These are phyloP conservation scores for Cranoglanis bouderius DNA, from an alignment of 2,113 vertebrate genomes.

Conservation along the genomic window DNA sequence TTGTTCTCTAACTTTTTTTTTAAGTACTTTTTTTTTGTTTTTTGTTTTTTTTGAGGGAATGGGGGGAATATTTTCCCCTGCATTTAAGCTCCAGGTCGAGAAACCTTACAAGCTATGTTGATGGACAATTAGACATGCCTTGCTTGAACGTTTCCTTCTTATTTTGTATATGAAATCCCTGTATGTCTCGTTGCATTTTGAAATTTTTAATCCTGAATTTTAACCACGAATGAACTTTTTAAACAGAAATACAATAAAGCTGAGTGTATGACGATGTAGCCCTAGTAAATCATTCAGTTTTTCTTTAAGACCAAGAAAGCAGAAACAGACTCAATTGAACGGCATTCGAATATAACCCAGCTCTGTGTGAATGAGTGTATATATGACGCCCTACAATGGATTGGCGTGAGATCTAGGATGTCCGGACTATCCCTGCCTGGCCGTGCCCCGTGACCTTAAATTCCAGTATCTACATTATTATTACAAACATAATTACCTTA, in stretches of 20 bases:
- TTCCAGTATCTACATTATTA: neutral
- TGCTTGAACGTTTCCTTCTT: neutral
- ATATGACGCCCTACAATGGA: neutral
- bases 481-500: neutral
- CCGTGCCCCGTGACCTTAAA: neutral
- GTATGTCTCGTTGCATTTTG: neutral
- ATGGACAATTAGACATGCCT: neutral
- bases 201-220: neutral
- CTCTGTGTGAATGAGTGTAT: neutral
- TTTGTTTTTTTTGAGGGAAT: neutral
- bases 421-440: neutral
- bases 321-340: neutral
- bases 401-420: neutral
- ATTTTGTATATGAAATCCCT: conserved; percentile 7
- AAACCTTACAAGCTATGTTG: neutral
- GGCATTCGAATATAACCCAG: neutral
- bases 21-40: conserved; percentile 21
- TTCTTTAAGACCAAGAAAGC: neutral
- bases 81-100: neutral
- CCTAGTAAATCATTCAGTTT: neutral
- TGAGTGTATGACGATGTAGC: neutral
- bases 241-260: neutral
- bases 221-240: neutral
- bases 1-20: conserved; percentile 35
- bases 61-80: neutral